Base-by-base conservation (phyloP, 2,113 vertebrate species). In the Eulemur rufifrons region DNA sequence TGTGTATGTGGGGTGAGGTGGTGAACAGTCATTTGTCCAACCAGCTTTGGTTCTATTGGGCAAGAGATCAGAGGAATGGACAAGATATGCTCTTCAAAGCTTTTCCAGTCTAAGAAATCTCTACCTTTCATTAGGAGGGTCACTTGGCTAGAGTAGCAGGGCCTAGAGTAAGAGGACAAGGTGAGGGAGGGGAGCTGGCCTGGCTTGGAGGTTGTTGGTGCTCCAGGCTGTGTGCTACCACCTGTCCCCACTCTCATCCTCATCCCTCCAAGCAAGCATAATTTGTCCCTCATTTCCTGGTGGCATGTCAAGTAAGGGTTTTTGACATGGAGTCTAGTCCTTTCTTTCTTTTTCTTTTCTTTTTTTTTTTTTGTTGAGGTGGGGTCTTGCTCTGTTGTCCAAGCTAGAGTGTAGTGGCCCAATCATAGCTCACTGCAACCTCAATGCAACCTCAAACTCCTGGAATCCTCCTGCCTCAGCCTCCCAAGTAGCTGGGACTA, bases 71-170 rank as follows among this genome's bases (percentile, higher is more conserved):
- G 89, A 88, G 45, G 89, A 56, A 61, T 61, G 63, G 66, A 37
- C 4, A 18, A 76, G 59, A 45, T 42, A 42, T 14, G n/a, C 11
- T 83, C 32, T 77, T 5, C 27, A 77, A 56, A 50, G 39, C 61
- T 45, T 94, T 95, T 82, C 47, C 83, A 80, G 93, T 86, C 74
- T 73, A 69, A 92, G 61, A 87, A 94, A 68, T 66, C 2, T 25
- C 50, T 52, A 5, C 29, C 27, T 86, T 92, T 71, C 47, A 25
- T 29, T 34, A 69, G 77, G 76, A 87, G 45, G 86, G 69, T n/a
- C 63, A 14, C 9, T 59, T 85, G 63, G 59, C 45, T 42, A 25
- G 52, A 23, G 37, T 64, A 56, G 54, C 37, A 77, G 71, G 69
- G 42, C 80, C 23, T 47, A 39, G 27, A 64, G 66, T 42, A 11